These are phyloP conservation scores for Epinephelus coioides DNA, from an alignment of 2,797 vertebrate genomes.

Conservation along the genomic window DNA sequence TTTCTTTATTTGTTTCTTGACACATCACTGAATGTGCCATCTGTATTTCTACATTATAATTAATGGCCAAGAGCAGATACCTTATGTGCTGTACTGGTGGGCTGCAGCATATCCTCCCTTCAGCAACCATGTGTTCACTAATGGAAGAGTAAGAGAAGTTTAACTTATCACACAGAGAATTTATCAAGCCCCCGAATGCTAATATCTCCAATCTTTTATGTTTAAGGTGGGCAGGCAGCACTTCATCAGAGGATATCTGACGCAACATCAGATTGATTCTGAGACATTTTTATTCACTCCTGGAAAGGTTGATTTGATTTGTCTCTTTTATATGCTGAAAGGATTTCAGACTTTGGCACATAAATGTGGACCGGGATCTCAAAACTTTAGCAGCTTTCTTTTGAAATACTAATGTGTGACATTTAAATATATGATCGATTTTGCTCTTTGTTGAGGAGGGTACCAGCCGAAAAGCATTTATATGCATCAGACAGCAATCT, in stretches of 20 bases:
- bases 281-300: conserved; percentile 29
- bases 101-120: conserved; percentile 8
- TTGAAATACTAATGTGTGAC: background rate
- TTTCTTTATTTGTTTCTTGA: background rate
- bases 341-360: background rate
- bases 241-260: conserved; percentile 48
- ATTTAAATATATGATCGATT: background rate
- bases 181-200: background rate
- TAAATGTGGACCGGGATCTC: background rate
- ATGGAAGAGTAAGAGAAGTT: background rate
- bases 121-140: background rate
- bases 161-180: background rate
- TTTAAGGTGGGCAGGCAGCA: conserved; percentile 18
- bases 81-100: background rate
- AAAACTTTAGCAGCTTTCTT: conserved; percentile 1
- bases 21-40: background rate
- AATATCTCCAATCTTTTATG: conserved; percentile 11
- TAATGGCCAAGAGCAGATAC: too few relatives aligned
- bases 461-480: background rate
- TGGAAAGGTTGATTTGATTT: conserved; percentile 29
- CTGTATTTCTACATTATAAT: background rate
- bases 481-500: background rate
- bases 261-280: conserved; percentile 30
- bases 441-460: background rate
- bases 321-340: conserved; percentile 17